Evolutionary conservation across 2,113 vertebrate genomes (phyloP).

Genomic region (Muntiacus muntjak): DNA sequence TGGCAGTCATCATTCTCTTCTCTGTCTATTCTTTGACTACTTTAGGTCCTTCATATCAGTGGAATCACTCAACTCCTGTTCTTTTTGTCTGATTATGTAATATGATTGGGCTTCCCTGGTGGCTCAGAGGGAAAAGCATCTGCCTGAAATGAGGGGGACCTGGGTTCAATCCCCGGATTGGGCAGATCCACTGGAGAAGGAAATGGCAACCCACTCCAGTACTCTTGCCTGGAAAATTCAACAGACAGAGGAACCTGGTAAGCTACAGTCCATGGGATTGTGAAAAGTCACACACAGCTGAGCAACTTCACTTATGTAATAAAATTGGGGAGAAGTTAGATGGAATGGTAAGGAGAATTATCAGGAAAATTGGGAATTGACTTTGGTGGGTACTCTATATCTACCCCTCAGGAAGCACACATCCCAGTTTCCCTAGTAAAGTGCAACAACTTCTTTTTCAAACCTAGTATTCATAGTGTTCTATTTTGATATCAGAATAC

Average conservation of each 20-base stretch:
- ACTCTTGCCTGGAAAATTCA: not conserved
- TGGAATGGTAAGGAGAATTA: not conserved
- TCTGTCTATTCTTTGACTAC: not conserved
- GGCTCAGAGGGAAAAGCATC: fast-evolving
- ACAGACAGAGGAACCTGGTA: not conserved
- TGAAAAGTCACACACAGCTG: not conserved
- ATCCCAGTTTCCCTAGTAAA: not conserved
- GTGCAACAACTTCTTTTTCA: not conserved
- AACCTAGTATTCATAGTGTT: not conserved
- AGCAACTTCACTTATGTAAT: not conserved
- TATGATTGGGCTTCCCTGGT: not conserved
- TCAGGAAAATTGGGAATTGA: not conserved
- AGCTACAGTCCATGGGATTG: not conserved
- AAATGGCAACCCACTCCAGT: not conserved
- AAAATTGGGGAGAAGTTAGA: not conserved
- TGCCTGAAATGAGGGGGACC: not conserved
- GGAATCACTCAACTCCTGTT: not conserved
- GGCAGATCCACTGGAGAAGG: not conserved
- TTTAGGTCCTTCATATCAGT: not conserved
- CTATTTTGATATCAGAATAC: not conserved
- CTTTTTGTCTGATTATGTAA: not conserved
- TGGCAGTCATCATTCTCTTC: not conserved
- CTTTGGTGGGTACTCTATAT: not conserved
- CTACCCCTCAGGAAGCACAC: not conserved
- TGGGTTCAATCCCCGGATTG: not conserved